A percentile compares a stretch with the other conserved stretches of the same genome.
phyloP scores from a whole-genome alignment of 2,797 vertebrate species.

The Danio tinwini region DNA sequence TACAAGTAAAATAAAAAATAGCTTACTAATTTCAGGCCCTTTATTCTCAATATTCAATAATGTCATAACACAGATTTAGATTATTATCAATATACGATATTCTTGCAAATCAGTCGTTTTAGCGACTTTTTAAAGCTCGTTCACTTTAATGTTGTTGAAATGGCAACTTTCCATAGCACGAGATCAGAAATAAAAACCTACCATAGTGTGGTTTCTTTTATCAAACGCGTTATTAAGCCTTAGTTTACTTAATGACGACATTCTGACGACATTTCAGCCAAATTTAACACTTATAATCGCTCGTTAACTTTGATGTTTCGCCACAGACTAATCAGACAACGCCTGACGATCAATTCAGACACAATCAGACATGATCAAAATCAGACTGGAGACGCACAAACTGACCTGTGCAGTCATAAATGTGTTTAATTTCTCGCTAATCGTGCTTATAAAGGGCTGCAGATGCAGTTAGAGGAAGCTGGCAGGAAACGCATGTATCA shows the following conservation, averaged over 20 bases:
- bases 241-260: too few species aligned
- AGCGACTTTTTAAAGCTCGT: too few species aligned
- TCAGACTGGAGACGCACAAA: background rate
- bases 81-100: too few species aligned
- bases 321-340: slow-evolving; percentile 25
- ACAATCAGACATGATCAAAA: background rate
- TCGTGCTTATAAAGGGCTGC: background rate
- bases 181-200: background rate
- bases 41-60: background rate
- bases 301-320: slow-evolving; percentile 9
- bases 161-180: slow-evolving; percentile 18
- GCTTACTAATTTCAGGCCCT: background rate
- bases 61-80: background rate
- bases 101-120: rapidly evolving
- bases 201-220: too few species aligned
- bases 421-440: background rate
- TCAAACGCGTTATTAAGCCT: too few species aligned
- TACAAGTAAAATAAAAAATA: background rate
- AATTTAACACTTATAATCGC: background rate
- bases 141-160: background rate
- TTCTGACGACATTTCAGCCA: too few species aligned
- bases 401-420: background rate
- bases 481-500: slow-evolving; percentile 34
- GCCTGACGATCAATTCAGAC: slow-evolving; percentile 26
- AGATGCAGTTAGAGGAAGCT: too few species aligned